Base-by-base conservation (phyloP, 2,888 invertebrate species). In the Mantis religiosa region DNA sequence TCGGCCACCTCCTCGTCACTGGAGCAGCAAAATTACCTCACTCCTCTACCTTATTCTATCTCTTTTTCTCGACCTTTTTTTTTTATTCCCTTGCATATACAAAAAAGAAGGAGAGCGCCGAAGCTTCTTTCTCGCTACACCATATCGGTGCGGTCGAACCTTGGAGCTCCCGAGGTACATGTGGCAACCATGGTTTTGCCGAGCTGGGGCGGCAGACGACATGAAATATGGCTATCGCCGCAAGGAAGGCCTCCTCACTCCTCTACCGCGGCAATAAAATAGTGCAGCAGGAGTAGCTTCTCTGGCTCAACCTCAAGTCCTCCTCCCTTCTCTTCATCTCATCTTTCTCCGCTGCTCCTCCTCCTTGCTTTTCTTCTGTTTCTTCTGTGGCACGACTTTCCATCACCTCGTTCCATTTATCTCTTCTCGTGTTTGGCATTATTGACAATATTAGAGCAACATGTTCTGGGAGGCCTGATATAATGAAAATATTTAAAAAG, bases 201-300 rank as follows among this genome's bases (percentile, higher is more conserved):
- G 88, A 89, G 87, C 89, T 82, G 88, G 90, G 86, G 90, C 89
- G 88, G 90, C 90, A 90, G 91, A 91, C 91, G 91, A 91, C 91
- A 91, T 91, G 91, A 91, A 91, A 90, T 91, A 91, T 91, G 90
- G 90, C 90, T 88, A 89, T 89, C 85, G 90, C 90, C 90, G 88
- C 89, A 86, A 90, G 90, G 90, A 86, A 83, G 87, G 89, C 87
- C 88, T 82, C 88, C 83, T 86, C 84, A 83, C 87, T 85, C 83
- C 85, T 85, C 30, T 85, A 83, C 83, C 88, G 83, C 88, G n/a
- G 87, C 87, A 87, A 41, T 87, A 87, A 87, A 87, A 82, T 87
- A 87, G 83, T 82, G 83, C 89, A 82, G 28, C 82, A 34, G 71
- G 81, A 20, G 54, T n/a, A 41, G 82, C 82, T 54, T 71, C 89